phyloP scores from a whole-genome alignment of 2,888 invertebrate genomes.

The Acleris emargana region DNA sequence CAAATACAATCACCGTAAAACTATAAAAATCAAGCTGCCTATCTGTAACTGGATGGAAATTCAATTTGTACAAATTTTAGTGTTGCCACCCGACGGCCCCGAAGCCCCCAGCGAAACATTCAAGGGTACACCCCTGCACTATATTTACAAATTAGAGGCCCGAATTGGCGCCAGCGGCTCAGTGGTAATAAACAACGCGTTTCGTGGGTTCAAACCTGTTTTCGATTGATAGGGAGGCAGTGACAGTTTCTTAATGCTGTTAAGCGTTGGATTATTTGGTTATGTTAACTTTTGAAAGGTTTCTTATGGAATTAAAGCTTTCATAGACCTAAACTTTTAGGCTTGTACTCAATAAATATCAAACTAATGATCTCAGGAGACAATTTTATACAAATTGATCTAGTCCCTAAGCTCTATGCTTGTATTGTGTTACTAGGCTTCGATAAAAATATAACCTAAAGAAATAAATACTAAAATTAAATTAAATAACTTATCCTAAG shows the following conservation, averaged over 20 bases:
- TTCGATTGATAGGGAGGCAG: not conserved
- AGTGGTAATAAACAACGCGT: slow-evolving; percentile 71
- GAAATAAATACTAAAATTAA: no score
- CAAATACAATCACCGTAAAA: not conserved
- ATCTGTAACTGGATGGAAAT: slow-evolving; percentile 10
- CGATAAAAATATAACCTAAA: no score
- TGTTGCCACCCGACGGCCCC: not conserved
- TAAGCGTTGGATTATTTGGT: no score
- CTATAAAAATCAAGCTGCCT: slow-evolving; percentile 6
- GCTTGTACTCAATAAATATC: no score
- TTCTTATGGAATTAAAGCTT: no score
- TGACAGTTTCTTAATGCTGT: not conserved
- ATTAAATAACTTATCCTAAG: no score
- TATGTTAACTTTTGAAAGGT: no score
- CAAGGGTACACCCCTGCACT: slow-evolving; percentile 45
- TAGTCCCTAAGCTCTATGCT: no score
- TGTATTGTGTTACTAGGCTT: no score
- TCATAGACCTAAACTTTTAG: no score
- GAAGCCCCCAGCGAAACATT: slow-evolving; percentile 28
- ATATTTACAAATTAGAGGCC: slow-evolving; percentile 72
- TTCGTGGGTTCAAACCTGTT: slow-evolving; percentile 50
- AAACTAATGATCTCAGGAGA: no score
- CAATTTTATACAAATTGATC: no score
- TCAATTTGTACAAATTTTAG: slow-evolving; percentile 22
- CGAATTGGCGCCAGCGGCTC: slow-evolving; percentile 62